Evolutionary conservation across 2,113 vertebrate genomes (phyloP).

Genomic region (Lepisosteus osseus): DNA sequence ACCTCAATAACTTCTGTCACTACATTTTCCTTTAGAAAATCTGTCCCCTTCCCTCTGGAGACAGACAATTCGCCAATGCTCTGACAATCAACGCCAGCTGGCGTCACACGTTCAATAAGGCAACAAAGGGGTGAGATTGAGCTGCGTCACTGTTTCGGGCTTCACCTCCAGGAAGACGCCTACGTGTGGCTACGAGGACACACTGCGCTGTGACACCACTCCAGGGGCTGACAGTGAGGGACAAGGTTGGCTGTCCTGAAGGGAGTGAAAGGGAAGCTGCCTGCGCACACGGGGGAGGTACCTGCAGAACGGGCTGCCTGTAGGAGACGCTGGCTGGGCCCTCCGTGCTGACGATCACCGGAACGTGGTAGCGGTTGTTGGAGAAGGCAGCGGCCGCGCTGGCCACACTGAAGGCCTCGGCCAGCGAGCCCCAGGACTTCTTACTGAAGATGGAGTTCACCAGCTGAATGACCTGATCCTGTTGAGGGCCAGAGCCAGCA

Average conservation of each 20-base stretch:
- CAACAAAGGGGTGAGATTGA: too few species aligned
- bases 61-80: too few species aligned
- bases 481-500: conserved; percentile 23
- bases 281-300: conserved; percentile 40
- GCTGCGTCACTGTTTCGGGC: too few species aligned
- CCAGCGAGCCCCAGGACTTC: conserved; percentile 85
- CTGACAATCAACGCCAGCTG: too few species aligned
- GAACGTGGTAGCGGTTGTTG: conserved; percentile 86
- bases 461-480: conserved; percentile 95
- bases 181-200: not conserved
- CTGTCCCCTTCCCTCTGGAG: too few species aligned
- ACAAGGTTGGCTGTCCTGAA: too few species aligned
- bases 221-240: too few species aligned
- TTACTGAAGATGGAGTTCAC: conserved; percentile 94
- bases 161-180: too few species aligned
- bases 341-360: conserved; percentile 74
- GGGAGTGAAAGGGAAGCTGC: not conserved
- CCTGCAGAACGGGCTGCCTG: conserved; percentile 81
- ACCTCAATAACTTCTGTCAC: too few species aligned
- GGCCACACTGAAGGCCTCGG: conserved; percentile 89
- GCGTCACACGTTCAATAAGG: too few species aligned
- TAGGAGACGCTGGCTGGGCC: conserved; percentile 83
- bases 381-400: conserved; percentile 78
- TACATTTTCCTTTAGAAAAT: too few species aligned
- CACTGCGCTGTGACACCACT: too few species aligned